Evolutionary conservation across 2,888 invertebrate species (phyloP).

Genomic region (Archips xylosteana): DNA sequence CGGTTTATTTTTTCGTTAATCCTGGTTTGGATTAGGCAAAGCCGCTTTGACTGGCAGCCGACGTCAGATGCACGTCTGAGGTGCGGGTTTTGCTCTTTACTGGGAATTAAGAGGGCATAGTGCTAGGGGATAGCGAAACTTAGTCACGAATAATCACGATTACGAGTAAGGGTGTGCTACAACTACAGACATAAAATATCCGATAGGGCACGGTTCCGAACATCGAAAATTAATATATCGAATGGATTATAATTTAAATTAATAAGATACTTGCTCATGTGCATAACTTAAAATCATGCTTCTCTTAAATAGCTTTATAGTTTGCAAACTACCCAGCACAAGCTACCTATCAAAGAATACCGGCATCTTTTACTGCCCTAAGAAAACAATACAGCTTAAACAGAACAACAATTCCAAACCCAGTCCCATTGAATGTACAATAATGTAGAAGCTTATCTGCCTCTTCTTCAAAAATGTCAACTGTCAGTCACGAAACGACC

Average conservation of each 20-base stretch:
- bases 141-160: background rate
- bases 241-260: no score
- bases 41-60: conserved; percentile 84
- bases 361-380: conserved; percentile 53
- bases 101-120: conserved; percentile 33
- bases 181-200: no score
- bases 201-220: no score
- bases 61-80: conserved; percentile 76
- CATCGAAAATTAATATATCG: no score
- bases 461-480: conserved; percentile 68
- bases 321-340: background rate
- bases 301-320: background rate
- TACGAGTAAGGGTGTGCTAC: background rate
- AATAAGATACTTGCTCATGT: no score
- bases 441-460: conserved; percentile 57
- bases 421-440: conserved; percentile 68
- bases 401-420: conserved; percentile 48
- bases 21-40: conserved; percentile 83
- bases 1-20: conserved; percentile 83
- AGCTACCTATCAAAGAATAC: conserved; percentile 11
- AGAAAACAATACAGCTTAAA: conserved; percentile 48
- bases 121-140: conserved; percentile 33
- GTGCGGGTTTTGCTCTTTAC: conserved; percentile 56
- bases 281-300: no score
- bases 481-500: conserved; percentile 71